Evolutionary conservation across 1,140 invertebrate genomes (phyloP).

Genomic region (Phymorhynchus buccinoides): DNA sequence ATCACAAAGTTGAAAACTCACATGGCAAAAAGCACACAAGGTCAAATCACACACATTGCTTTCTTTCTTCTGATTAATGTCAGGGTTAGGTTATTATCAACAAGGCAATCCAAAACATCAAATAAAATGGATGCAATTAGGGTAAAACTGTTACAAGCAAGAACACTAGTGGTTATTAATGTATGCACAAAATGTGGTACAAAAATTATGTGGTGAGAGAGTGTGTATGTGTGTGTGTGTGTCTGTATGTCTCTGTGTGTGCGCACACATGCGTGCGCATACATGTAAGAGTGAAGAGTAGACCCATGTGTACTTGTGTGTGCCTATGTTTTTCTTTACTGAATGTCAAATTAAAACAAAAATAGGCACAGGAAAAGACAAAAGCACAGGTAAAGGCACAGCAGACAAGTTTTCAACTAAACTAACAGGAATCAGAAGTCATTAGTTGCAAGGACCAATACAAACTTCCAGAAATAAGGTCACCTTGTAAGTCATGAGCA

Average conservation of each 20-base stretch:
- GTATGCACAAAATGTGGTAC: not conserved
- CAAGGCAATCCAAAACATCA: not conserved
- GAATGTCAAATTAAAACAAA: too few relatives aligned
- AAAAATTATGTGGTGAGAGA: not conserved
- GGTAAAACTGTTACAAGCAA: not conserved
- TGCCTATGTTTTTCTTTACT: not conserved
- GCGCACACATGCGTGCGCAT: not conserved
- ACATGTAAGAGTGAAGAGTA: too few relatives aligned
- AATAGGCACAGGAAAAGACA: too few relatives aligned
- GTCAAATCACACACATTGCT: not conserved
- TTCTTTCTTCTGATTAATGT: not conserved
- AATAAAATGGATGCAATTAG: not conserved
- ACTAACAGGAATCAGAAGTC: too few relatives aligned
- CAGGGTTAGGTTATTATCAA: not conserved
- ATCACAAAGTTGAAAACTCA: slow-evolving; percentile 20
- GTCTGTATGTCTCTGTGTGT: not conserved
- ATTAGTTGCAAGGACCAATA: too few relatives aligned
- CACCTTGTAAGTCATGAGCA: too few relatives aligned
- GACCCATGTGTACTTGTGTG: not conserved
- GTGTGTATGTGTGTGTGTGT: not conserved
- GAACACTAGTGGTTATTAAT: not conserved
- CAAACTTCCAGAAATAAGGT: too few relatives aligned
- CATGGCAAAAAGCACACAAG: slow-evolving; percentile 20
- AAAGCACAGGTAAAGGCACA: too few relatives aligned
- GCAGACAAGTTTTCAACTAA: too few relatives aligned